Evolutionary conservation across 2,888 invertebrate species (phyloP).

Genomic region (Yponomeuta plumbellus): DNA sequence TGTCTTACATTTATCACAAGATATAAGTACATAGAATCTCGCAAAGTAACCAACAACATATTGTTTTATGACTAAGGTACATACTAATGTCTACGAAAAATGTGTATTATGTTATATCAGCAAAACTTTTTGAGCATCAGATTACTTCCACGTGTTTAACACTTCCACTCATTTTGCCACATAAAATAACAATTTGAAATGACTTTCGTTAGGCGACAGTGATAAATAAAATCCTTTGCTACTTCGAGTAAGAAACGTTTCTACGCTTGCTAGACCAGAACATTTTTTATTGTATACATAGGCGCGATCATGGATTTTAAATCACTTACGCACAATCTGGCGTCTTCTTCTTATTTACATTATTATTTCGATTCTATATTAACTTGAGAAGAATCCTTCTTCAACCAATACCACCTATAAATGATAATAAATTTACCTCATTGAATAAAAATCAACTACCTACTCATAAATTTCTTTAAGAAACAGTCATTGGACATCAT

Average conservation of each 20-base stretch:
- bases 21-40: too few species aligned
- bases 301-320: not conserved
- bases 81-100: not conserved
- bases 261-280: too few species aligned
- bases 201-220: not conserved
- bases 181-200: constrained; percentile 12
- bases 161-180: constrained; percentile 11
- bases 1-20: too few species aligned
- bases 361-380: not conserved
- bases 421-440: constrained; percentile 4
- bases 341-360: not conserved
- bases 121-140: constrained; percentile 16
- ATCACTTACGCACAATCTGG: not conserved
- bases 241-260: too few species aligned
- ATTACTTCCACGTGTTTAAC: constrained; percentile 5
- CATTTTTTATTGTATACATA: not conserved
- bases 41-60: too few species aligned
- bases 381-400: not conserved
- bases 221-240: not conserved
- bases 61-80: not conserved
- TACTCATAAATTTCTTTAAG: not conserved
- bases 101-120: not conserved
- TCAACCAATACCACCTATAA: not conserved
- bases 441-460: not conserved
- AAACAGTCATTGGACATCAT: constrained; percentile 3